Evolutionary conservation across 2,113 vertebrate genomes (phyloP).

Genomic region (Galemys pyrenaicus): DNA sequence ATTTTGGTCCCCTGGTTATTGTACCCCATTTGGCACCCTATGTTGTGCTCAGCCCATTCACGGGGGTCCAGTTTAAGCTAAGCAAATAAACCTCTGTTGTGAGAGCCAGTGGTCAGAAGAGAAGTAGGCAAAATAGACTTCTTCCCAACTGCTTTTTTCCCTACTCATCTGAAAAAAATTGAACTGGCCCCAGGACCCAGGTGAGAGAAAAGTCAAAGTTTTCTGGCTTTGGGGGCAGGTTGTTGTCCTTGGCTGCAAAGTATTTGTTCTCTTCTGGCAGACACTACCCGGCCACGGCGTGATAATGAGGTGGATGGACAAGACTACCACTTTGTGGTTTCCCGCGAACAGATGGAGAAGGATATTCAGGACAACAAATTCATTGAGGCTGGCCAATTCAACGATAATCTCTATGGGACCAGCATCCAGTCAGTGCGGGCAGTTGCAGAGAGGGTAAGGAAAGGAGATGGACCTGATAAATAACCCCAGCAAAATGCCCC

Average conservation of each 20-base stretch:
- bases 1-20: neutral
- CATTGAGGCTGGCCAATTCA: slow-evolving; percentile 98
- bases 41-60: neutral
- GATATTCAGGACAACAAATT: slow-evolving; percentile 99
- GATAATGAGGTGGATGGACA: slow-evolving; percentile 98
- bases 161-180: neutral
- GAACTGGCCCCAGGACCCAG: neutral
- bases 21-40: neutral
- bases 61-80: slow-evolving; percentile 6
- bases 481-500: neutral
- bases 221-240: neutral
- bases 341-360: slow-evolving; percentile 98
- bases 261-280: slow-evolving; percentile 80
- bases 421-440: slow-evolving; percentile 98
- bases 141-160: neutral
- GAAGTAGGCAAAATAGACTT: neutral
- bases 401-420: slow-evolving; percentile 98
- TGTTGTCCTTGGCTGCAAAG: neutral
- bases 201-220: neutral
- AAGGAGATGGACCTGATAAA: neutral
- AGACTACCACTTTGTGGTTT: slow-evolving; percentile 97
- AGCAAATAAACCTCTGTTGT: neutral
- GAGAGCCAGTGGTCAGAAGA: slow-evolving; percentile 10
- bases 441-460: slow-evolving; percentile 95
- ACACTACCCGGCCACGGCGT: slow-evolving; percentile 95